These are phyloP conservation scores for Corythucha ciliata DNA, from an alignment of 2,888 invertebrate genomes.

Conservation along the genomic window DNA sequence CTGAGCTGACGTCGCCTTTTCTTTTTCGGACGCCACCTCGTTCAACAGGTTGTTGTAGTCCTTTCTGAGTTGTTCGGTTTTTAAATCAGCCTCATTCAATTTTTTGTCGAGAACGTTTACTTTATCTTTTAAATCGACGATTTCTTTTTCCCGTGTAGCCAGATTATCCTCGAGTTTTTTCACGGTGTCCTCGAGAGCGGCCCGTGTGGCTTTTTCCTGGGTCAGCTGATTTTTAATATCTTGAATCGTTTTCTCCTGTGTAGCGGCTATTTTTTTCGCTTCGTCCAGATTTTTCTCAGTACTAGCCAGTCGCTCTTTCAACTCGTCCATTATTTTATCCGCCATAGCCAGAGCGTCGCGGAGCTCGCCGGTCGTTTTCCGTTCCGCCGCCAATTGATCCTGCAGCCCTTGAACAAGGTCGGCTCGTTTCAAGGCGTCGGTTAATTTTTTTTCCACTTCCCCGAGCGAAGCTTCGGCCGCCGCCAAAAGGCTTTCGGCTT, in stretches of 20 bases:
- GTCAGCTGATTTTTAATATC: neutral
- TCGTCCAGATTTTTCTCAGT: constrained; percentile 8
- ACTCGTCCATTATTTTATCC: too few relatives aligned
- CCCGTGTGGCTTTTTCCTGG: too few relatives aligned
- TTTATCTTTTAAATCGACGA: constrained; percentile 3
- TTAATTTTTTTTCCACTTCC: too few relatives aligned
- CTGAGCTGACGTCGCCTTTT: neutral
- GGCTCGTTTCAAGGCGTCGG: too few relatives aligned
- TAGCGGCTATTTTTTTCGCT: neutral
- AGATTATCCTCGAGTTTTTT: constrained; percentile 6
- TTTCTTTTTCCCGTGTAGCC: neutral
- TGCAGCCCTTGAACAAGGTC: too few relatives aligned
- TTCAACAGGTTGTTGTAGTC: constrained; percentile 8
- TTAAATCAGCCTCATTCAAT: neutral
- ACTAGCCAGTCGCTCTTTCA: too few relatives aligned
- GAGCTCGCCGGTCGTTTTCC: too few relatives aligned
- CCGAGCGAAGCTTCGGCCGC: too few relatives aligned
- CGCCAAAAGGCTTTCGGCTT: too few relatives aligned
- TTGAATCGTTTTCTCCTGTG: neutral
- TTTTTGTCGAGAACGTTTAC: neutral
- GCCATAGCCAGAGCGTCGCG: too few relatives aligned
- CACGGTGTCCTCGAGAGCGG: constrained; percentile 1
- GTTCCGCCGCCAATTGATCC: too few relatives aligned
- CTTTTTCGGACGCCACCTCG: neutral
- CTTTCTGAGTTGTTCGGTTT: constrained; percentile 1